These are phyloP conservation scores for Rhamnusium bicolor DNA, from an alignment of 2,888 invertebrate species.

Conservation along the genomic window DNA sequence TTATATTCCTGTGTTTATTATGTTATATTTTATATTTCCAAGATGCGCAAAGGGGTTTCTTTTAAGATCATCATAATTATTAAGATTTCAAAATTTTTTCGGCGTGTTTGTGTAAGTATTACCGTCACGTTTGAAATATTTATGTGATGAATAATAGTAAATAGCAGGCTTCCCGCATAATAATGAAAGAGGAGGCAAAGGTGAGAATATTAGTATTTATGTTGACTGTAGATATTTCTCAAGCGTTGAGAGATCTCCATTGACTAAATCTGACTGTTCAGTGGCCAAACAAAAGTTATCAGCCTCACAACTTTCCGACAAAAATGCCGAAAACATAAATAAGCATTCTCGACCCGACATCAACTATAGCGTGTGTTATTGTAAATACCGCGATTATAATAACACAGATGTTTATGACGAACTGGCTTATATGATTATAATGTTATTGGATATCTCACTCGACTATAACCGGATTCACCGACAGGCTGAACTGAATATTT, in stretches of 20 bases:
- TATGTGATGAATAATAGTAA: slow-evolving; percentile 49
- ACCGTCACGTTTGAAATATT: slow-evolving; percentile 43
- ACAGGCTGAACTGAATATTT: slow-evolving; percentile 13
- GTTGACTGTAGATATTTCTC: slow-evolving; percentile 48
- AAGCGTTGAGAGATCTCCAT: slow-evolving; percentile 50
- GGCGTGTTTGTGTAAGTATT: slow-evolving; percentile 38
- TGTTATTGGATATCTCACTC: slow-evolving; percentile 49
- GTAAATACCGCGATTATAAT: slow-evolving; percentile 59
- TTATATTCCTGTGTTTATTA: too few species aligned
- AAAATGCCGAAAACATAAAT: slow-evolving; percentile 64
- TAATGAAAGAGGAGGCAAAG: slow-evolving; percentile 39
- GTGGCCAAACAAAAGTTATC: slow-evolving; percentile 52
- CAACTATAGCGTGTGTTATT: slow-evolving; percentile 54
- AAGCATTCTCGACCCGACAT: slow-evolving; percentile 52
- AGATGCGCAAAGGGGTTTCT: too few species aligned
- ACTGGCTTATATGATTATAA: slow-evolving; percentile 53
- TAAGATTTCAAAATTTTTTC: too few species aligned
- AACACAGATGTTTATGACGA: slow-evolving; percentile 58
- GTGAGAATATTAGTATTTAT: slow-evolving; percentile 49
- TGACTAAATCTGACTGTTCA: slow-evolving; percentile 50
- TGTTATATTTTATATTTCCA: too few species aligned
- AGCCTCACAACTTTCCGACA: slow-evolving; percentile 59
- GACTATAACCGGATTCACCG: slow-evolving; percentile 30
- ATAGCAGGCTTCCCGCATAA: slow-evolving; percentile 49
- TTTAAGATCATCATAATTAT: too few species aligned